phyloP scores from a whole-genome alignment of 1,140 invertebrate genomes.

The Archivesica marissinica region DNA sequence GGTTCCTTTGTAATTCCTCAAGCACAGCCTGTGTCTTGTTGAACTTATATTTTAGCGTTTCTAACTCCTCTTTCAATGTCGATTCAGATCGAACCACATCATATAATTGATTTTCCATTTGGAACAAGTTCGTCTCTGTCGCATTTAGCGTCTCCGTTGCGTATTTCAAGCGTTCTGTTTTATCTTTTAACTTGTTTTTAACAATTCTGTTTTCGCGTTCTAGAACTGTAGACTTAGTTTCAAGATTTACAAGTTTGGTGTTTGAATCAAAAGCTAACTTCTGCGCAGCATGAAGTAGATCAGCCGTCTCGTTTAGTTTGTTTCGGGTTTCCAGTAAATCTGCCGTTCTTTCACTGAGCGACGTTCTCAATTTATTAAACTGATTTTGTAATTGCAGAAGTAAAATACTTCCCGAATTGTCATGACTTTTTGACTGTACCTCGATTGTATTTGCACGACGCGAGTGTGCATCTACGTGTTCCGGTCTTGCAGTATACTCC shows the following conservation, averaged over 20 bases:
- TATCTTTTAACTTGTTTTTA: constrained; percentile 56
- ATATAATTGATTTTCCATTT: constrained; percentile 48
- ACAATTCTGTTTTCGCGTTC: constrained; percentile 48
- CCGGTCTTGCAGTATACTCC: neutral
- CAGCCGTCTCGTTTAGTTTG: constrained; percentile 51
- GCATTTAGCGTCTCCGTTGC: constrained; percentile 37
- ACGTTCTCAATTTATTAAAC: constrained; percentile 39
- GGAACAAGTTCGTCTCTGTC: constrained; percentile 40
- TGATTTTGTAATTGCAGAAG: constrained; percentile 46
- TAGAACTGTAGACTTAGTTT: constrained; percentile 35
- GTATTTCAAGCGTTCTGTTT: constrained; percentile 51
- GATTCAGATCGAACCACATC: constrained; percentile 52
- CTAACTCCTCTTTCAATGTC: constrained; percentile 43
- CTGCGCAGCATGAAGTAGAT: constrained; percentile 43
- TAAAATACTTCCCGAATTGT: constrained; percentile 17
- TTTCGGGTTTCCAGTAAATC: constrained; percentile 51
- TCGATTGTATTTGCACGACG: neutral
- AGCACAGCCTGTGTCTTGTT: constrained; percentile 23
- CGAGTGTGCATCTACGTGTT: neutral
- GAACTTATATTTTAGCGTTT: constrained; percentile 20
- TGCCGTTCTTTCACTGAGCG: constrained; percentile 33
- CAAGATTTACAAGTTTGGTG: constrained; percentile 23
- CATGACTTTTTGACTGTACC: neutral
- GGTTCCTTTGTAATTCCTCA: constrained; percentile 21
- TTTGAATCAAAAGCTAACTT: constrained; percentile 40